These are phyloP conservation scores for Bubo scandiacus DNA, from an alignment of 2,113 vertebrate species.

Conservation along the genomic window DNA sequence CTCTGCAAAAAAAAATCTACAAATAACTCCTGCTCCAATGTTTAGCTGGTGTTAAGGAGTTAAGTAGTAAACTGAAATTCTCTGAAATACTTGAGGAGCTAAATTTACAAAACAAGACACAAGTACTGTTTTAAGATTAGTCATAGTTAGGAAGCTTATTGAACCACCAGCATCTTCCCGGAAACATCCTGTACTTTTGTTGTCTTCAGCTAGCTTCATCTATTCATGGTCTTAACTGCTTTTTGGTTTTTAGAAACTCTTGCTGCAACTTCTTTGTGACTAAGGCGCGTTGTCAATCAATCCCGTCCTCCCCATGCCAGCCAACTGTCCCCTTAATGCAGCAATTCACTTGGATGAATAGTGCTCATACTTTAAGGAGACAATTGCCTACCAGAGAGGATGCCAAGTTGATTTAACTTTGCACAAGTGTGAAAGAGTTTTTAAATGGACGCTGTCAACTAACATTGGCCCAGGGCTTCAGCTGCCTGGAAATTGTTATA, in stretches of 20 bases:
- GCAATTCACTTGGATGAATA: conserved; percentile 64
- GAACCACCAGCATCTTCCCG: conserved; percentile 12
- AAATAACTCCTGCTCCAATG: not conserved
- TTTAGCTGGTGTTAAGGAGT: not conserved
- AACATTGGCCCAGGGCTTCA: not conserved
- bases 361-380: conserved; percentile 56
- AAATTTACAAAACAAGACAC: not conserved
- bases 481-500: conserved; percentile 37
- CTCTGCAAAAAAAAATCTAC: not conserved
- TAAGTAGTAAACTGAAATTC: conserved; percentile 4
- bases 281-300: conserved; percentile 37
- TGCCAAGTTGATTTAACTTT: conserved; percentile 72
- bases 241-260: conserved; percentile 47
- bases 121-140: conserved; percentile 11
- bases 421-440: conserved; percentile 51
- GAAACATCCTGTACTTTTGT: conserved; percentile 62
- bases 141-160: conserved; percentile 32
- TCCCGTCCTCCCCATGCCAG: conserved; percentile 30
- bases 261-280: conserved; percentile 59
- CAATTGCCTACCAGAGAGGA: conserved; percentile 52
- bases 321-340: conserved; percentile 64
- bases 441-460: conserved; percentile 44
- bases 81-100: not conserved
- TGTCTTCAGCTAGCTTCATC: not conserved
- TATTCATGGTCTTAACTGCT: conserved; percentile 1